phyloP scores from a whole-genome alignment of 2,113 vertebrate species.

The Lagopus leucura region DNA sequence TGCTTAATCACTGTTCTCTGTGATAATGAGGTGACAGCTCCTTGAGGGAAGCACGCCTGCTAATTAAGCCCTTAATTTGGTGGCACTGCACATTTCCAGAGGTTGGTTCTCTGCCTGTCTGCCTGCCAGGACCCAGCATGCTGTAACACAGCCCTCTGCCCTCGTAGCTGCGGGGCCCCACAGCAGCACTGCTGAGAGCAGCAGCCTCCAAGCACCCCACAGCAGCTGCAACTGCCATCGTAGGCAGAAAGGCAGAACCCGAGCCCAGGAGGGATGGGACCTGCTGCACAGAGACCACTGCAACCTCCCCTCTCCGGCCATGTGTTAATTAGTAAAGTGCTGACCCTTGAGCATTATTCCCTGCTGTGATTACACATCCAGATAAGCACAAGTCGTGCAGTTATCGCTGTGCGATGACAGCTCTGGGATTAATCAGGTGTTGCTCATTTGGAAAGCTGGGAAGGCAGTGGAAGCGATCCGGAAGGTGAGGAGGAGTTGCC shows the following conservation, averaged over 20 bases:
- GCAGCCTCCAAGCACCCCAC: too few species aligned
- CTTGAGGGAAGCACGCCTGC: conserved; percentile 10
- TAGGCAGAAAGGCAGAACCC: neutral
- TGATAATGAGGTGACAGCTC: conserved; percentile 4
- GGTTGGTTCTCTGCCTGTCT: neutral
- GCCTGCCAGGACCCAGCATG: neutral
- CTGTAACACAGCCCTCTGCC: neutral
- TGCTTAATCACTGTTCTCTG: conserved; percentile 14
- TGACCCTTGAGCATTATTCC: neutral
- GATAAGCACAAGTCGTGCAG: conserved; percentile 19
- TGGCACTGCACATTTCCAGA: neutral
- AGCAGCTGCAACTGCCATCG: neutral
- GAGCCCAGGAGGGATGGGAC: neutral
- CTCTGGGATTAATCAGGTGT: conserved; percentile 31
- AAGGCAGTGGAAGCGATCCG: neutral
- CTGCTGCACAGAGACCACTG: neutral
- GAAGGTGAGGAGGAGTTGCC: neutral
- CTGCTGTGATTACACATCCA: conserved; percentile 32
- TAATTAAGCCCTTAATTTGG: conserved; percentile 44
- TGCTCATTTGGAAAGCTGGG: neutral
- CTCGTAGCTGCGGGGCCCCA: fast-evolving
- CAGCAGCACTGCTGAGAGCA: neutral
- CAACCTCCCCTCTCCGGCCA: neutral
- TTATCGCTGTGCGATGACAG: conserved; percentile 28
- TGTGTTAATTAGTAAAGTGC: neutral